These are phyloP conservation scores for Phenganax marumi DNA, from an alignment of 92 coral and sea anemone species.

Conservation along the genomic window DNA sequence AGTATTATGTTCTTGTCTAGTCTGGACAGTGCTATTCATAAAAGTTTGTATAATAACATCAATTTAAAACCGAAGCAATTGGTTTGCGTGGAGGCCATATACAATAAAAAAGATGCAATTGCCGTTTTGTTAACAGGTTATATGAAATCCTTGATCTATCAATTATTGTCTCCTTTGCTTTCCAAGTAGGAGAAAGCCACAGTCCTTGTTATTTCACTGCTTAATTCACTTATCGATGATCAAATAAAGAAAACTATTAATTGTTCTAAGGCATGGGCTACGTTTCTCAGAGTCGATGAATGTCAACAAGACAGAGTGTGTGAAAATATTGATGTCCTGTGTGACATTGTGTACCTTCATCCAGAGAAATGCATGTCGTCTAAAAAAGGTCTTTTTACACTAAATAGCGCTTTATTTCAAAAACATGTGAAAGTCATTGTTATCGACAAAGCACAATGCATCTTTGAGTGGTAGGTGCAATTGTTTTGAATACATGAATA, in stretches of 20 bases:
- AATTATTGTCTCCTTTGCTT: neutral
- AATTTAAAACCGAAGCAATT: neutral
- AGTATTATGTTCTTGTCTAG: neutral
- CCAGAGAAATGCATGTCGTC: neutral
- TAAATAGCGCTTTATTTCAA: neutral
- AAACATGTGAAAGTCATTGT: neutral
- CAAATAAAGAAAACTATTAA: too few relatives aligned
- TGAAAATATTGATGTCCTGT: neutral
- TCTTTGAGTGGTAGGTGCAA: too few relatives aligned
- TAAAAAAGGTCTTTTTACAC: neutral
- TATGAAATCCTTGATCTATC: neutral
- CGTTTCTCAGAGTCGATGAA: neutral
- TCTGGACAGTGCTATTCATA: neutral
- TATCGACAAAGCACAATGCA: neutral
- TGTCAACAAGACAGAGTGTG: neutral
- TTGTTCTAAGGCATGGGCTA: neutral
- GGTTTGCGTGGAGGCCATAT: neutral
- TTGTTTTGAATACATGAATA: too few relatives aligned
- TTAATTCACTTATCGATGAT: too few relatives aligned
- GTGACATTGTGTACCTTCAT: neutral
- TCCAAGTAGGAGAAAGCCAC: neutral
- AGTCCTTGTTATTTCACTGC: neutral
- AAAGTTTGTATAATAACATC: neutral
- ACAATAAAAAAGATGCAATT: slow-evolving; percentile 2
- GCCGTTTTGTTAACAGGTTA: neutral